Percentiles rank a stretch among this genome's conserved stretches.
Conservation (phyloP, 2,888 invertebrate genomes). For the Drosophila peninsularis region DNA sequence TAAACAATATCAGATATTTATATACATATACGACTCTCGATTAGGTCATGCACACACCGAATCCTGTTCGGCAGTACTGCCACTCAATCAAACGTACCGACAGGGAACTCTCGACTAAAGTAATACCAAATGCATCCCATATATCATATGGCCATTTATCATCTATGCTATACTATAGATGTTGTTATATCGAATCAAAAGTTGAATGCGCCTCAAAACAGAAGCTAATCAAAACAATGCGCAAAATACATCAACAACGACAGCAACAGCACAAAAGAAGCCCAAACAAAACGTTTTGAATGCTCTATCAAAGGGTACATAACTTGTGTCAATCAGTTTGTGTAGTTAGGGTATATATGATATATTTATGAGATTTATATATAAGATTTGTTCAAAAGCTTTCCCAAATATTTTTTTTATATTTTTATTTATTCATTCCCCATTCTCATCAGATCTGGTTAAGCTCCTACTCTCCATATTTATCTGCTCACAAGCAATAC, state of each 20-base stretch:
- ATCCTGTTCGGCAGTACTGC: conserved; percentile 30
- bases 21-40: conserved; percentile 12
- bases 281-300: conserved; percentile 20
- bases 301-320: not conserved
- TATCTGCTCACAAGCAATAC: no score
- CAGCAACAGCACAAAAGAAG: conserved; percentile 11
- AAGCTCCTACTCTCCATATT: no score
- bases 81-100: conserved; percentile 46
- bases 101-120: conserved; percentile 6
- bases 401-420: no score
- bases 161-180: conserved; percentile 32
- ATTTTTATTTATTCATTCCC: no score
- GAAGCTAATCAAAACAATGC: conserved; percentile 54
- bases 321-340: not conserved
- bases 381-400: no score
- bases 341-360: not conserved
- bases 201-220: conserved; percentile 59
- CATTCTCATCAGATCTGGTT: no score
- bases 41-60: conserved; percentile 43
- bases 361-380: not conserved
- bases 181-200: conserved; percentile 19
- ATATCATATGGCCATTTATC: conserved; percentile 19
- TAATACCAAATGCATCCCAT: conserved; percentile 1
- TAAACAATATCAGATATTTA: conserved; percentile 6
- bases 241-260: conserved; percentile 13